Percentiles rank a stretch among this genome's conserved stretches.
phyloP scores from a whole-genome alignment of 92 coral and sea anemone genomes.

The Phenganax stokvisi region DNA sequence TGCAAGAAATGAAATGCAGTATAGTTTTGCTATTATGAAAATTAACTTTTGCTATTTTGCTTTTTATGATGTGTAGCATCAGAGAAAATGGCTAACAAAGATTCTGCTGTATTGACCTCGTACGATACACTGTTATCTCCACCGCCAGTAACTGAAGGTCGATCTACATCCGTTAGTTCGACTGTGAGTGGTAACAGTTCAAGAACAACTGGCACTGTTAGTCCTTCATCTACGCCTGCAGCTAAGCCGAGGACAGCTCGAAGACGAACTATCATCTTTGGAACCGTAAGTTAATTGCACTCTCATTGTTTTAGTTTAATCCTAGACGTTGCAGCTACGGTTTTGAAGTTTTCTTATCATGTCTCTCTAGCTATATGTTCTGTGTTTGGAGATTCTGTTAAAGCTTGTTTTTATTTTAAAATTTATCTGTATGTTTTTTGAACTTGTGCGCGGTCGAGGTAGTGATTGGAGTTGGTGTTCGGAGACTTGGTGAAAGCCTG shows the following conservation, averaged over 20 bases:
- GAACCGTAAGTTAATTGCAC: constrained; percentile 43
- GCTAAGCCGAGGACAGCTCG: constrained; percentile 69
- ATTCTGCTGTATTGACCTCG: constrained; percentile 78
- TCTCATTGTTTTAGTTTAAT: constrained; percentile 13
- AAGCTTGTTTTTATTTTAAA: too few relatives aligned
- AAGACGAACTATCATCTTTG: constrained; percentile 85
- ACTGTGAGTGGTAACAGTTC: constrained; percentile 45
- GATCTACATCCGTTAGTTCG: constrained; percentile 57
- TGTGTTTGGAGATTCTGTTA: too few relatives aligned
- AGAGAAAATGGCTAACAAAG: constrained; percentile 82
- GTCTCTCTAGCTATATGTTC: not conserved
- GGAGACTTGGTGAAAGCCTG: too few relatives aligned
- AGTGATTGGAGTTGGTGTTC: too few relatives aligned
- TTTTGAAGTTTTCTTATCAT: not conserved
- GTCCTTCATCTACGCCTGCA: constrained; percentile 79
- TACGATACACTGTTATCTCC: constrained; percentile 86
- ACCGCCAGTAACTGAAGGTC: constrained; percentile 59
- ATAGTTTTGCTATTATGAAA: not conserved
- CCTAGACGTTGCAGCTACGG: not conserved
- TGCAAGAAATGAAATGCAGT: not conserved
- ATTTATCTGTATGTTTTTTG: too few relatives aligned
- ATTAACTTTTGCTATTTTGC: not conserved
- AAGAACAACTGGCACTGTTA: constrained; percentile 52
- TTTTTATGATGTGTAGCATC: constrained; percentile 54
- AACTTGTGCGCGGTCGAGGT: too few relatives aligned